Percentiles rank a stretch among this genome's conserved stretches.
These are phyloP conservation scores for Peromyscus maniculatus DNA, from an alignment of 2,113 vertebrate genomes.

Conservation along the genomic window DNA sequence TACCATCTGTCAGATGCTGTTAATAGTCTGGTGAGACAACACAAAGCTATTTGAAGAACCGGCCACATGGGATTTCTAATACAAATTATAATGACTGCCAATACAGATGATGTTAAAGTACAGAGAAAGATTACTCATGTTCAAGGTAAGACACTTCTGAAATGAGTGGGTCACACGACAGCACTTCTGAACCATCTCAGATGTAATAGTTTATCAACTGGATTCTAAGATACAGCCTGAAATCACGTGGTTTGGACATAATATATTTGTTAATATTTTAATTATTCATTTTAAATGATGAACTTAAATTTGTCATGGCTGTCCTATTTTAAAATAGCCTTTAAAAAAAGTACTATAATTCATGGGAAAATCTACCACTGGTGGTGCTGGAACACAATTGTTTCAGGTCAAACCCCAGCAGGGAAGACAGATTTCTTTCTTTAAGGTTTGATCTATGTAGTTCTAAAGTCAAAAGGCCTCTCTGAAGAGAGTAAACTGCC, in stretches of 20 bases:
- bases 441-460: conserved; percentile 47
- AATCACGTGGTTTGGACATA: background rate
- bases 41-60: background rate
- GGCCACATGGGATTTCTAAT: conserved; percentile 14
- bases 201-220: background rate
- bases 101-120: conserved; percentile 65
- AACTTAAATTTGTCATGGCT: background rate
- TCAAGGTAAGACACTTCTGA: background rate
- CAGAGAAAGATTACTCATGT: conserved; percentile 19
- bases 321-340: conserved; percentile 10
- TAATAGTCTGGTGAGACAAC: background rate
- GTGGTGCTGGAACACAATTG: background rate
- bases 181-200: background rate
- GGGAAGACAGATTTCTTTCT: conserved; percentile 30
- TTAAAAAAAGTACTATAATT: background rate
- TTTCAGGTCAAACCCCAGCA: conserved; percentile 58
- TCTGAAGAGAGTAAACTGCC: conserved; percentile 7
- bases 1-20: background rate
- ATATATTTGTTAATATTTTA: background rate
- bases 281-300: background rate
- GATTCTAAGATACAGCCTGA: background rate
- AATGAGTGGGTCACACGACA: background rate
- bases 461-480: conserved; percentile 49
- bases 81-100: conserved; percentile 51
- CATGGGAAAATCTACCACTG: background rate